These are phyloP conservation scores for Octodonta nipae DNA, from an alignment of 2,888 invertebrate species.

Conservation along the genomic window DNA sequence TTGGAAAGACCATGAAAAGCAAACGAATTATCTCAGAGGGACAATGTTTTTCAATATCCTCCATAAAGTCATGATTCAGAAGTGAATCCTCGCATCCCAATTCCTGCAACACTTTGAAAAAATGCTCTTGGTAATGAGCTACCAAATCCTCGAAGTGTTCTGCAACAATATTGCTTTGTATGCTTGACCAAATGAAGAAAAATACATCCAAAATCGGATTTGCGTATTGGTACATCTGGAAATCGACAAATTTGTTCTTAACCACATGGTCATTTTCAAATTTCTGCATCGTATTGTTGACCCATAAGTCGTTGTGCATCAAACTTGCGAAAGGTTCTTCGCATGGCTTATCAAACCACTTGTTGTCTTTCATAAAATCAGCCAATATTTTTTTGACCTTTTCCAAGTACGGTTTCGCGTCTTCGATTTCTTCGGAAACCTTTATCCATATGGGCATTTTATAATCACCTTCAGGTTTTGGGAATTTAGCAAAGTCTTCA, in stretches of 20 bases:
- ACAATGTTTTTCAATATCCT: too few species aligned
- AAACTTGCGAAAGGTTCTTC: conserved; percentile 42
- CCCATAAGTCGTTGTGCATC: conserved; percentile 44
- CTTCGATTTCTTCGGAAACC: too few species aligned
- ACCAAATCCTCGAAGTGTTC: conserved; percentile 36
- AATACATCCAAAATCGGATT: conserved; percentile 40
- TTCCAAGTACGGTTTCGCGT: too few species aligned
- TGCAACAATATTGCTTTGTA: conserved; percentile 30
- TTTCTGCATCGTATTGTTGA: conserved; percentile 43
- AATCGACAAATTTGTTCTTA: conserved; percentile 21
- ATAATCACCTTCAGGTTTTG: too few species aligned
- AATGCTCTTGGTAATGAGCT: conserved; percentile 36
- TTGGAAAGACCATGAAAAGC: too few species aligned
- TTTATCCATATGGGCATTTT: too few species aligned
- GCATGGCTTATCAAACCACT: too few species aligned
- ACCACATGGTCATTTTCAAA: conserved; percentile 11
- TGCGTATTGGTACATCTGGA: conserved; percentile 37
- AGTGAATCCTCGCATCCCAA: conserved; percentile 21
- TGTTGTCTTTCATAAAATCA: too few species aligned
- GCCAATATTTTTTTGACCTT: too few species aligned
- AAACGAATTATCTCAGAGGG: too few species aligned
- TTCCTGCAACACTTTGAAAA: conserved; percentile 31
- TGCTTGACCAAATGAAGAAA: conserved; percentile 42
- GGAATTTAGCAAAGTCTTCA: too few species aligned
- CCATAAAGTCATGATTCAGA: too few species aligned